phyloP scores from a whole-genome alignment of 2,113 vertebrate genomes.

The Poeciliopsis prolifica region DNA sequence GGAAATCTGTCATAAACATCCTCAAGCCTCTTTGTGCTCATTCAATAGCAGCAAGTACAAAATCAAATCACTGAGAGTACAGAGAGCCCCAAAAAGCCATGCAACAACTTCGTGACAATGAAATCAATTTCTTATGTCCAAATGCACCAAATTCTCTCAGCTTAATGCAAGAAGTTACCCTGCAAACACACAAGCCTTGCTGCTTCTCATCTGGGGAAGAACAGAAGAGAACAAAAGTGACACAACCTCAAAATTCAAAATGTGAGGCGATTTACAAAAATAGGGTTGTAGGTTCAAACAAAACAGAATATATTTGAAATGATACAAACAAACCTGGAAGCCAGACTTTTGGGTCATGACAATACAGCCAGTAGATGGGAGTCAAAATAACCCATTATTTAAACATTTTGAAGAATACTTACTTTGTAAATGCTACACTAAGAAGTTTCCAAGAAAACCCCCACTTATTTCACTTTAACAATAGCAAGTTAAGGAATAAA shows the following conservation, averaged over 20 bases:
- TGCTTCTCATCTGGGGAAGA: conserved; percentile 2
- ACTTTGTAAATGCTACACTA: background rate
- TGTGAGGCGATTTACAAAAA: conserved; percentile 32
- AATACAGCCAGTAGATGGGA: conserved; percentile 25
- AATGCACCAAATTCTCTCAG: conserved; percentile 41
- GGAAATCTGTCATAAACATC: conserved; percentile 36
- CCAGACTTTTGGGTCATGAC: conserved; percentile 53
- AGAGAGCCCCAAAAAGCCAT: conserved; percentile 55
- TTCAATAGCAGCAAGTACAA: conserved; percentile 67
- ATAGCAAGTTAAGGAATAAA: background rate
- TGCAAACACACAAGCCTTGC: conserved; percentile 45
- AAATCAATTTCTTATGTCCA: conserved; percentile 7
- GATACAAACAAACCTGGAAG: conserved; percentile 32
- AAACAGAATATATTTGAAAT: conserved; percentile 49
- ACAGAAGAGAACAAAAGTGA: conserved; percentile 13
- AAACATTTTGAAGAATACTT: conserved; percentile 1
- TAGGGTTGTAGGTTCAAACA: conserved; percentile 20
- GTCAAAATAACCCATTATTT: background rate
- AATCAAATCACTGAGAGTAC: conserved; percentile 58
- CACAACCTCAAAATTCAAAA: conserved; percentile 27
- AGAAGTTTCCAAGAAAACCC: conserved; percentile 8
- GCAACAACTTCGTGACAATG: conserved; percentile 44
- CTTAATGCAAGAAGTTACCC: conserved; percentile 40
- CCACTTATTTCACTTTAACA: background rate
- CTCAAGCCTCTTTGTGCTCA: conserved; percentile 69